These are phyloP conservation scores for Pandemis corylana DNA, from an alignment of 2,888 invertebrate genomes.

Conservation along the genomic window DNA sequence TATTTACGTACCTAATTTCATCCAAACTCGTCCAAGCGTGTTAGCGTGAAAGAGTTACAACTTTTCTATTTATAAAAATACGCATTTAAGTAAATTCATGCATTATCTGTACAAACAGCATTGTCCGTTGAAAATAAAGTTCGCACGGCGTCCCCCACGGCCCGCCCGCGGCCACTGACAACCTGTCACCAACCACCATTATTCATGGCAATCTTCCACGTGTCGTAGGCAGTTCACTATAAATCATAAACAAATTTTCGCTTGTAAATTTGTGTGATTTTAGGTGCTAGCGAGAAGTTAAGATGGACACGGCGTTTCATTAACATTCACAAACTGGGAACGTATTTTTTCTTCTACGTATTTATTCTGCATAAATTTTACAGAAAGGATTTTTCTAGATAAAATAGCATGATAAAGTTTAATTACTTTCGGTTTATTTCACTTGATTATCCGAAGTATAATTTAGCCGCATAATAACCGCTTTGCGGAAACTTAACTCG, in stretches of 20 bases:
- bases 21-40: no score
- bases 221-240: slow-evolving; percentile 68
- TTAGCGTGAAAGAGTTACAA: no score
- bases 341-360: background rate
- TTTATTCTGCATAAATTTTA: no score
- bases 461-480: no score
- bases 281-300: background rate
- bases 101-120: slow-evolving; percentile 7
- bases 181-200: slow-evolving; percentile 67
- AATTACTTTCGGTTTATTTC: no score
- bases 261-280: slow-evolving; percentile 37
- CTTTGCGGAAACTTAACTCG: no score
- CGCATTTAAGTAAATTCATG: no score
- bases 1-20: no score
- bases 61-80: no score
- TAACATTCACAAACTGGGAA: background rate
- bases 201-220: slow-evolving; percentile 77
- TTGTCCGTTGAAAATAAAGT: slow-evolving; percentile 41
- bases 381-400: no score
- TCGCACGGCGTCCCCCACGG: slow-evolving; percentile 39
- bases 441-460: no score
- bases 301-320: background rate
- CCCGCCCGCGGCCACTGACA: slow-evolving; percentile 56
- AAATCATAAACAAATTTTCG: slow-evolving; percentile 61
- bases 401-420: no score